These are phyloP conservation scores for Darevskia mixta DNA, from an alignment of 2,797 vertebrate genomes.

Conservation along the genomic window DNA sequence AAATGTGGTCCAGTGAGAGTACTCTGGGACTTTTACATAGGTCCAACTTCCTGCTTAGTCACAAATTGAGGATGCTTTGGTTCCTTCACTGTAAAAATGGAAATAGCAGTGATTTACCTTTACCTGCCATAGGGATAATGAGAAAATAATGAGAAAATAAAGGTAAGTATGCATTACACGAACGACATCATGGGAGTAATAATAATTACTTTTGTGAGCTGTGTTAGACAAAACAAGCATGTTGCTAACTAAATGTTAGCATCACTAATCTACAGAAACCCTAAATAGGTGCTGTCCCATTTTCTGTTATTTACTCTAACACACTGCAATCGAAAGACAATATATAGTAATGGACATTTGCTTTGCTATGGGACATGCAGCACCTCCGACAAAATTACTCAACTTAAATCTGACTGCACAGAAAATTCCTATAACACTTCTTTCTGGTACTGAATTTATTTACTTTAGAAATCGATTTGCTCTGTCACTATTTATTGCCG, in stretches of 20 bases:
- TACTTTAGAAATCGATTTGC: constrained; percentile 74
- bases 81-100: too few species aligned
- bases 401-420: constrained; percentile 41
- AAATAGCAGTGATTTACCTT: too few species aligned
- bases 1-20: background rate
- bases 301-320: constrained; percentile 20
- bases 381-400: constrained; percentile 39
- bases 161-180: too few species aligned
- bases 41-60: background rate
- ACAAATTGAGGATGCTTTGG: background rate
- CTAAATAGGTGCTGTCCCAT: background rate
- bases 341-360: constrained; percentile 22
- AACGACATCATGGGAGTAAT: too few species aligned
- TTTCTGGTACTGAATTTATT: constrained; percentile 60
- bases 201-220: background rate
- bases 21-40: too few species aligned
- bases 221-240: background rate
- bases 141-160: too few species aligned
- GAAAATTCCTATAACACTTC: constrained; percentile 54
- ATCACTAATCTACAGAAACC: background rate
- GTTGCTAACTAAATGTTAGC: background rate
- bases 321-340: constrained; percentile 3
- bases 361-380: constrained; percentile 53
- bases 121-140: too few species aligned
- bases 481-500: constrained; percentile 67